Conservation (phyloP, 2,113 vertebrate species). For the Osmerus eperlanus region DNA sequence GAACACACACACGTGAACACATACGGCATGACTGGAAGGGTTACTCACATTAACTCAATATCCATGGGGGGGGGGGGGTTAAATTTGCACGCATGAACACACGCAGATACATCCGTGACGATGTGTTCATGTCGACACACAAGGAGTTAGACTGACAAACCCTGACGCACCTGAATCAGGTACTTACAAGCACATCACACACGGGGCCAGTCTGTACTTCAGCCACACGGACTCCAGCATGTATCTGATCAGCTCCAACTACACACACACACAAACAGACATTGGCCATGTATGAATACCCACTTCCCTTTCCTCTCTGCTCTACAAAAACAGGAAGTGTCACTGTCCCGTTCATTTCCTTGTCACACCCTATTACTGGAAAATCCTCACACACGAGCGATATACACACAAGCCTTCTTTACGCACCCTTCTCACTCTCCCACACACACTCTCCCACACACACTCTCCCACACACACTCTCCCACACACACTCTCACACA, state of each 20-base stretch:
- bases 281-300: conserved; percentile 20
- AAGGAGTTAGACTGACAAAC: neutral
- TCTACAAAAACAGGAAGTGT: conserved; percentile 64
- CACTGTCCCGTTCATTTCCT: conserved; percentile 4
- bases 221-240: conserved; percentile 86
- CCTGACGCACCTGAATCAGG: neutral
- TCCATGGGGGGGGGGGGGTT: neutral
- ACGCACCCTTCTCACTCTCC: too few relatives aligned
- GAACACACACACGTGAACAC: conserved; percentile 19
- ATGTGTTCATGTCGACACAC: neutral
- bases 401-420: too few relatives aligned
- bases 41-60: conserved; percentile 7
- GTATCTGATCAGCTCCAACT: conserved; percentile 86
- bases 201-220: conserved; percentile 75
- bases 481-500: too few relatives aligned
- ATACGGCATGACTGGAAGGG: neutral
- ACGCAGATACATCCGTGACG: neutral
- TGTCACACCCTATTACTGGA: too few relatives aligned
- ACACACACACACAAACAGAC: conserved; percentile 12
- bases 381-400: too few relatives aligned
- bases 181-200: conserved; percentile 81
- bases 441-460: too few relatives aligned
- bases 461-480: too few relatives aligned
- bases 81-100: neutral
- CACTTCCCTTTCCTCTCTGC: conserved; percentile 28